Conservation (phyloP, 2,113 vertebrate species). For the Chamaetylas fuelleborni region DNA sequence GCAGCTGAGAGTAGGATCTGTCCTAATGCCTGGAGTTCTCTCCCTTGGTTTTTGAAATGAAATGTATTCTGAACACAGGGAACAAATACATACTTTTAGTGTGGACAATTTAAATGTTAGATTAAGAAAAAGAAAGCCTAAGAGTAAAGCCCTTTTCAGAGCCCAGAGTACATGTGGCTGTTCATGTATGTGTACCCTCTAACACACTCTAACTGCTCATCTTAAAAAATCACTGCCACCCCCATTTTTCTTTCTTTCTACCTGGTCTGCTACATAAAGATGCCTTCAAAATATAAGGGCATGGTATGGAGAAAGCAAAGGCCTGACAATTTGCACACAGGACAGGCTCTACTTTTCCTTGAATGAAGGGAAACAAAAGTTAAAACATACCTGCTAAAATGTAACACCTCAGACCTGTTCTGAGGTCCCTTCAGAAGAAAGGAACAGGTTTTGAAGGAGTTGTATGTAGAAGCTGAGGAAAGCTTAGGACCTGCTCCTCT, state of each 20-base stretch:
- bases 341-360: neutral
- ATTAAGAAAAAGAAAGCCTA: neutral
- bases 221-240: neutral
- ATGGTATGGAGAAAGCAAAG: neutral
- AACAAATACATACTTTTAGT: neutral
- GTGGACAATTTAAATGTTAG: neutral
- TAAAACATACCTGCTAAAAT: neutral
- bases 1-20: neutral
- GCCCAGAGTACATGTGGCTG: neutral
- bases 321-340: neutral
- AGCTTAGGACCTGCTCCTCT: neutral
- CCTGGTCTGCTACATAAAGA: neutral
- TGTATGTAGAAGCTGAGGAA: neutral
- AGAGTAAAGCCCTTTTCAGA: neutral
- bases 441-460: neutral
- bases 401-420: neutral
- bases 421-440: neutral
- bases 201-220: neutral
- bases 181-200: neutral
- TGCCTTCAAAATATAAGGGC: neutral
- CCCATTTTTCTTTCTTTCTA: neutral
- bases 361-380: neutral
- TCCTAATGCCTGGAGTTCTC: neutral
- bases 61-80: neutral
- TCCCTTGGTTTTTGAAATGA: neutral